phyloP scores from a whole-genome alignment of 2,888 invertebrate species.

The Rhagophthalmus giganteus region DNA sequence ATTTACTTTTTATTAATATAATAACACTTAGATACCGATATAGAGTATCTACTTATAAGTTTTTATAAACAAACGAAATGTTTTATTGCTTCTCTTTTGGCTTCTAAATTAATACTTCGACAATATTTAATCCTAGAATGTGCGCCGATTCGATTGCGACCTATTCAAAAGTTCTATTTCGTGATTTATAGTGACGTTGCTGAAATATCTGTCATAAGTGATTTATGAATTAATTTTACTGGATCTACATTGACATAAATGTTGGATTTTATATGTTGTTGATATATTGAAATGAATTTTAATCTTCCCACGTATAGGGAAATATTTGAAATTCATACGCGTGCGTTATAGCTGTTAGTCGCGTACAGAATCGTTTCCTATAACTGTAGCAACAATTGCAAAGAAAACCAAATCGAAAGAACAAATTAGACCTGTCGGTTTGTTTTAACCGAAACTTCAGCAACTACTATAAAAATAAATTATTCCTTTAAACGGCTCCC shows the following conservation, averaged over 20 bases:
- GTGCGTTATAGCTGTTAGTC: too few species aligned
- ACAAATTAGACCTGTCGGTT: constrained; percentile 20
- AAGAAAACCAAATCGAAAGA: constrained; percentile 7
- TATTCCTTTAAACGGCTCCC: constrained; percentile 42
- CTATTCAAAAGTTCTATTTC: constrained; percentile 16
- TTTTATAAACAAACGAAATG: too few species aligned
- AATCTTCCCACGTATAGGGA: too few species aligned
- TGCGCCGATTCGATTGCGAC: constrained; percentile 22
- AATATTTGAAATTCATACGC: too few species aligned
- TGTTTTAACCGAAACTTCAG: constrained; percentile 38
- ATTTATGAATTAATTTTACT: constrained; percentile 32
- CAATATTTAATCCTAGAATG: too few species aligned
- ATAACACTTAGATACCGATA: too few species aligned
- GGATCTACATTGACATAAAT: constrained; percentile 27
- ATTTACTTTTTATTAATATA: too few species aligned
- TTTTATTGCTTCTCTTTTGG: too few species aligned
- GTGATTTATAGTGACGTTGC: constrained; percentile 29
- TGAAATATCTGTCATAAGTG: constrained; percentile 29
- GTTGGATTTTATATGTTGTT: constrained; percentile 14
- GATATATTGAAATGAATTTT: constrained; percentile 12
- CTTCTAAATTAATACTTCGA: too few species aligned
- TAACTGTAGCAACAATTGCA: too few species aligned
- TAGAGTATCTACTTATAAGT: too few species aligned
- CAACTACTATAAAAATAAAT: constrained; percentile 42
- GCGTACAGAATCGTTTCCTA: too few species aligned